Conservation (phyloP, 2,113 vertebrate genomes). For the Bubalus kerabau region DNA sequence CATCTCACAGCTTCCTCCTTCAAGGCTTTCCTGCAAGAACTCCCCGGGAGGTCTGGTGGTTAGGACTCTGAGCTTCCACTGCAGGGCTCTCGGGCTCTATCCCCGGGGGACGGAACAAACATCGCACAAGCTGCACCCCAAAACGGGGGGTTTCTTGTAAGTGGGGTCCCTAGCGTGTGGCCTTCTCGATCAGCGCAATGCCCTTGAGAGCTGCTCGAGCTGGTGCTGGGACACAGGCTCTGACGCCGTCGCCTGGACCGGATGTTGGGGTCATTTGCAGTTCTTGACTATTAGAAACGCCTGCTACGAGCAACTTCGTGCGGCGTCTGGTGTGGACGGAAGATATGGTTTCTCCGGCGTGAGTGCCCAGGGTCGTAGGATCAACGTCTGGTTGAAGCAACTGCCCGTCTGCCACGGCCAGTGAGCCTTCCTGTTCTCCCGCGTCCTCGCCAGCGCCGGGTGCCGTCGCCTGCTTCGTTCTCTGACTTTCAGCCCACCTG, state of each 20-base stretch:
- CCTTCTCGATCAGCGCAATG: background rate
- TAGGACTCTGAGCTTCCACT: background rate
- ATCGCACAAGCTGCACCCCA: background rate
- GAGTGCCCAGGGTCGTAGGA: background rate
- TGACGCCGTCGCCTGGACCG: background rate
- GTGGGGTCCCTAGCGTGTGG: background rate
- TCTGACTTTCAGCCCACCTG: background rate
- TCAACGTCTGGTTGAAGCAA: background rate
- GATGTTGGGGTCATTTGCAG: too few relatives aligned
- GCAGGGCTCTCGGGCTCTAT: background rate
- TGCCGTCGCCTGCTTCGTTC: fast-evolving
- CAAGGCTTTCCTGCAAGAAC: background rate
- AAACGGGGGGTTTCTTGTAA: background rate
- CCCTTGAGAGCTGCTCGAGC: background rate
- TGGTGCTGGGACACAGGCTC: too few relatives aligned
- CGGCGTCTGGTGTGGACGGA: background rate
- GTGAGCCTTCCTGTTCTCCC: background rate
- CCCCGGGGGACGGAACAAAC: background rate
- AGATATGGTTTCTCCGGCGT: background rate
- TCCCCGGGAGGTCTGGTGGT: background rate
- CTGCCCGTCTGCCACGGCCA: too few relatives aligned
- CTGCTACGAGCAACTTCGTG: background rate
- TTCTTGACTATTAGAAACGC: background rate
- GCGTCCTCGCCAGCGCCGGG: background rate
- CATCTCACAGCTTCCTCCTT: background rate